Evolutionary conservation across 2,888 invertebrate genomes (phyloP).

Genomic region (Synanthedon tipuliformis): DNA sequence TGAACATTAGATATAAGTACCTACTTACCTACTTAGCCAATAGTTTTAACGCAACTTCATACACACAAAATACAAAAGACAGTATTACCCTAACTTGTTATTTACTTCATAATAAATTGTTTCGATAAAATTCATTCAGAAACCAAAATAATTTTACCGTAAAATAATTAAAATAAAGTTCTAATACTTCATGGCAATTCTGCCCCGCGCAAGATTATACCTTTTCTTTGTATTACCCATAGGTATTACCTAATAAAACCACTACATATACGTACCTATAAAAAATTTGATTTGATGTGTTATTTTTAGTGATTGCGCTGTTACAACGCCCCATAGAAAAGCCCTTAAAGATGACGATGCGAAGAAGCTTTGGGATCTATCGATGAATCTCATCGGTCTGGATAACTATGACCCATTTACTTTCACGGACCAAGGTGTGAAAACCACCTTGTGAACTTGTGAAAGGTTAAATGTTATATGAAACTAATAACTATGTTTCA

Average conservation of each 20-base stretch:
- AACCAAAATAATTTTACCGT: background rate
- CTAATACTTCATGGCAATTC: no score
- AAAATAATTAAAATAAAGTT: no score
- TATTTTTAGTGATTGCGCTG: constrained; percentile 70
- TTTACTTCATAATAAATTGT: background rate
- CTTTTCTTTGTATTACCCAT: background rate
- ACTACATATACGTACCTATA: no score
- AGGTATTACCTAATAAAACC: no score
- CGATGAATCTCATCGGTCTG: constrained; percentile 66
- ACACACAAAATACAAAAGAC: no score
- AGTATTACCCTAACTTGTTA: no score
- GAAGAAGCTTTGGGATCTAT: constrained; percentile 72
- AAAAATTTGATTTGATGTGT: constrained; percentile 5
- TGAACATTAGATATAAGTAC: no score
- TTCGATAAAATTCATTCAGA: background rate
- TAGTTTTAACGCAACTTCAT: no score
- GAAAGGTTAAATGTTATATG: background rate
- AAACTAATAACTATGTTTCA: no score
- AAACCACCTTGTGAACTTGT: constrained; percentile 1
- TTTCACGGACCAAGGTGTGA: constrained; percentile 27
- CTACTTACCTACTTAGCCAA: no score
- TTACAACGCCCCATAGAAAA: constrained; percentile 38
- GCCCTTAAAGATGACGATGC: constrained; percentile 63
- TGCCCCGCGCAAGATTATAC: background rate
- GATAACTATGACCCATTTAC: constrained; percentile 48